Percentiles rank a stretch among this genome's conserved stretches.
Evolutionary conservation across 2,797 vertebrate species (phyloP).

Genomic region (Nyctalus aviator): DNA sequence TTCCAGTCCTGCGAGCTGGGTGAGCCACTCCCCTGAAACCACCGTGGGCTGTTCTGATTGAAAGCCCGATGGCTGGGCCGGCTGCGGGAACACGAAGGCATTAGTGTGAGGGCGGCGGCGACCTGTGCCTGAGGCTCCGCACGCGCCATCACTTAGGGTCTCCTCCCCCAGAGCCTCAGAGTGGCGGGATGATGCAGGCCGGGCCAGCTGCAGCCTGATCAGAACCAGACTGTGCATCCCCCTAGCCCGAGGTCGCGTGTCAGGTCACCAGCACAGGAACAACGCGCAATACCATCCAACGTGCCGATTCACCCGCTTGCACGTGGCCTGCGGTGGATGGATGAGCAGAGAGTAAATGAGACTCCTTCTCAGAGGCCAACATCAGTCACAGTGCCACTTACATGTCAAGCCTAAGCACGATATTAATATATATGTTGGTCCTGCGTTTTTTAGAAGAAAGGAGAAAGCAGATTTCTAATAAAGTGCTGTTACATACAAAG

Average conservation of each 20-base stretch:
- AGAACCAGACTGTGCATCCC: slow-evolving; percentile 14
- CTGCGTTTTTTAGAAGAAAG: slow-evolving; percentile 61
- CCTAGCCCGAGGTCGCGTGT: slow-evolving; percentile 58
- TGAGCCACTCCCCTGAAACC: background rate
- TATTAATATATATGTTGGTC: slow-evolving; percentile 78
- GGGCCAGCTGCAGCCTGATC: background rate
- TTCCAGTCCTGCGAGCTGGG: background rate
- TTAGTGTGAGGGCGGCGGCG: slow-evolving; percentile 55
- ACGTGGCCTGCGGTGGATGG: background rate
- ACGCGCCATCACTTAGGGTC: slow-evolving; percentile 5
- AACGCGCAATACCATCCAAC: slow-evolving; percentile 27
- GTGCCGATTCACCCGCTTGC: slow-evolving; percentile 56
- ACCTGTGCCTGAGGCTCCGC: slow-evolving; percentile 66
- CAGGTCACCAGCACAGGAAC: slow-evolving; percentile 67
- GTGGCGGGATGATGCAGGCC: background rate
- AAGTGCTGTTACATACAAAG: slow-evolving; percentile 86
- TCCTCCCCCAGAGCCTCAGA: slow-evolving; percentile 55
- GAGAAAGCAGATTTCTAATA: slow-evolving; percentile 78
- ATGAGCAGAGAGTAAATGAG: slow-evolving; percentile 67
- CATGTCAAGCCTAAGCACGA: slow-evolving; percentile 77
- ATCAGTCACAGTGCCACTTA: slow-evolving; percentile 68
- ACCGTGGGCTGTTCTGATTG: background rate
- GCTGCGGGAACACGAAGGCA: slow-evolving; percentile 49
- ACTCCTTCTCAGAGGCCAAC: slow-evolving; percentile 70
- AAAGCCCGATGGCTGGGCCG: background rate